Base-by-base conservation (phyloP, 2,888 invertebrate genomes). In the Amorpha juglandis region DNA sequence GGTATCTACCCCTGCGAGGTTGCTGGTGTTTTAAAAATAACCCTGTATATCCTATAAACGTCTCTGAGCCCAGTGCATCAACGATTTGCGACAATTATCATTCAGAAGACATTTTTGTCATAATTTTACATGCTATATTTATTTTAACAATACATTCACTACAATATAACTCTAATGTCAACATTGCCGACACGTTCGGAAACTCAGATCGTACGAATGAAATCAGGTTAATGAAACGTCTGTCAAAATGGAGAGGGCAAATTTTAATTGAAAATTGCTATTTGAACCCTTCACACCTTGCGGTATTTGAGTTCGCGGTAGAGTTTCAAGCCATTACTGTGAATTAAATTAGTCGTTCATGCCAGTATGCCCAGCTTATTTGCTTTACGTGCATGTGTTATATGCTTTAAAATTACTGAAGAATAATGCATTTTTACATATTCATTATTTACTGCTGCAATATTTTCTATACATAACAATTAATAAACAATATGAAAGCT, bases 191-290 rank as follows among this genome's bases (percentile, higher is more conserved):
- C 48, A 19, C 47, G 45, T 45, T 19, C 69, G 72, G 70, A 74
- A 77, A 76, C 73, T 66, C 71, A 67, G 70, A 68, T 71, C 68
- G 76, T 74, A 68, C 71, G 70, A 83, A 79, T 79, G 81, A 78
- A 89, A 89, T 79, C 85, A 80, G 91, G 91, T 89, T 91, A 92
- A 92, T 92, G 89, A 91, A 92, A 91, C 75, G 91, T 91, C 92
- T 87, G 87, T 92, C 91, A 91, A 87, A 87, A 86, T 78, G 78
- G 76, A 72, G 80, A 77, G 79, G 77, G 78, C 74, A 77, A 85
- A 87, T 84, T 90, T 90, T 88, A 90, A 91, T 90, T 88, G 87
- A 87, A 91, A 83, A 86, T 87, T 78, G 85, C 83, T 87, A 85
- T 86, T 86, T 79, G 82, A 84, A 80, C 79, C 78, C 75, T 81